Conservation (phyloP, 2,113 vertebrate species). For the Motacilla alba region DNA sequence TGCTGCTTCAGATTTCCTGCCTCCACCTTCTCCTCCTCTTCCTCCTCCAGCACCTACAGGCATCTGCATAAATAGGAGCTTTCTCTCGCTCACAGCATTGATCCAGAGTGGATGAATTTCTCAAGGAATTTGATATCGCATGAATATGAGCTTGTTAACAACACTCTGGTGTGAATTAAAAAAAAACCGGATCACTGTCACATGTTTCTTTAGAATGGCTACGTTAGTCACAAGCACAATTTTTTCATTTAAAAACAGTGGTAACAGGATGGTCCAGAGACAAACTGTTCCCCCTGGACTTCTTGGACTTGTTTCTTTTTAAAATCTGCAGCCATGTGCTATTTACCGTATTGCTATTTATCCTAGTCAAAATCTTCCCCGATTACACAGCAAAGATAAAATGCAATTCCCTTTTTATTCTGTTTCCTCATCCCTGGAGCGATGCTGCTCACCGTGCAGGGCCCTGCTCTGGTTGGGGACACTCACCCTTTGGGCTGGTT, state of each 20-base stretch:
- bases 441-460: background rate
- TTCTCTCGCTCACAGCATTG: background rate
- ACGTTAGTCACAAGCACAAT: background rate
- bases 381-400: background rate
- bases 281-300: background rate
- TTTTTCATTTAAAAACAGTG: background rate
- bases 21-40: background rate
- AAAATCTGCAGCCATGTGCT: background rate
- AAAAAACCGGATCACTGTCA: background rate
- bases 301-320: background rate
- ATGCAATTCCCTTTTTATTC: background rate
- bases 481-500: slow-evolving; percentile 88
- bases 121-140: background rate
- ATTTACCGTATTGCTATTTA: background rate
- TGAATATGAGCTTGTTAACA: background rate
- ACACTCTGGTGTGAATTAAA: background rate
- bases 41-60: background rate
- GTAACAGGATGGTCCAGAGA: background rate
- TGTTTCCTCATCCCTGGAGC: background rate
- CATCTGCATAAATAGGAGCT: background rate
- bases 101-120: background rate
- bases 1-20: background rate
- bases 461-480: background rate
- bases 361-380: background rate
- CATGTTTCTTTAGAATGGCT: background rate